Evolutionary conservation across 2,888 invertebrate species (phyloP), one percentile per base, ranked within the genome.

Genomic region (Acheta domesticus): DNA sequence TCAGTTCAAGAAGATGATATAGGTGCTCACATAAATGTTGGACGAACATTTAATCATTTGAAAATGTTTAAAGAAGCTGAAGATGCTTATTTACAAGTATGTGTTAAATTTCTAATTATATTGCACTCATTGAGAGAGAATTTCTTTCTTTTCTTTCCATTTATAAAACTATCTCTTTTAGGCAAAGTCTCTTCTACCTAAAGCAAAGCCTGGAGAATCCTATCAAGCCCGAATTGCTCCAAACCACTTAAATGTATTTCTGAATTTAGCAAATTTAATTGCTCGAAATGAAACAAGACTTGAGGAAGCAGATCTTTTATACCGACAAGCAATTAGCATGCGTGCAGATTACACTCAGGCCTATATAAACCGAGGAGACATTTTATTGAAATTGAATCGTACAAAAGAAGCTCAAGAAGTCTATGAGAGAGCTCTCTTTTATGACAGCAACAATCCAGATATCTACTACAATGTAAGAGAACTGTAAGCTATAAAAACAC

Each of bases 241-340:
- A 0, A 97, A 96, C 87, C 97, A 98, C 87, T 89, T 98, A 80
- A 98, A 97, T 87, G 97, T 98, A 3, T 98, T 97, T 87, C 91
- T 98, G 78, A 98, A 98, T 88, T 89, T 98, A 82, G 98, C 97
- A 2, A 97, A 96, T 88, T 89, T 98, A 83, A 96, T 98, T 85
- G 95, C 97, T 8, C 94, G 96, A 86, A 97, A 98, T 87, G 93
- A 93, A 49, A 96, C 96, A 4, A 90, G 98, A 79, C 87, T 98
- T 79, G 95, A 96, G 87, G 98, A 98, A 87, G 98, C 98, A 0
- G 98, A 98, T 87, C 90, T 95, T 90, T 87, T 98, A 77, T 97
- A 98, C 85, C 90, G 96, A 81, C 97, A 97, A 87, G 98, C 98
- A 16, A 98, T 98, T 83, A 96, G 97, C 85, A 98, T 98, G 98